Evolutionary conservation across 2,113 vertebrate species (phyloP), one percentile per base, ranked within the genome.

Genomic region (Willisornis vidua): DNA sequence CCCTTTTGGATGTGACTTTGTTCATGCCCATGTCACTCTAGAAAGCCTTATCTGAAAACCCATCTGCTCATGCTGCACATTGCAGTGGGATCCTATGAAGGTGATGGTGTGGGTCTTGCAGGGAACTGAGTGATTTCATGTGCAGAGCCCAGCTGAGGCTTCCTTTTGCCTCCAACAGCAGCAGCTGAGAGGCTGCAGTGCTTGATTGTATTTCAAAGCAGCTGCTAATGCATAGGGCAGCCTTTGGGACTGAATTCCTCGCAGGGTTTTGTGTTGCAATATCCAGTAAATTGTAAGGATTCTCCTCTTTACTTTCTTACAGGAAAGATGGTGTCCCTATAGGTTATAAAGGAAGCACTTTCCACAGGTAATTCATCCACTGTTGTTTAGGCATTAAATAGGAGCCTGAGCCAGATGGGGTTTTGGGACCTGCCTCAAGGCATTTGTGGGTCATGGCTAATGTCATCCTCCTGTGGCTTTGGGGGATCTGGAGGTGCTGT

Each of bases 311-410:
- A 59, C 70, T 97, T 95, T 63, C 8, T 84, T 84, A 13, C 96
- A 99, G 99, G 98, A 99, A 99, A 95, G 99, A 99, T 78, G 99
- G 99, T 2, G 99, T 99, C 61, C 99, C 99, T 1, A 99, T 99
- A 62, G 99, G 99, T 68, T 99, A 97, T 96, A 99, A 99, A 98
- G 99, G 99, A 65, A 99, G 99, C 96, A 99, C 99, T 11, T 99
- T 99, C 95, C 99, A 99, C 97, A 99, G 99, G 99, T 99, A 98
- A 96, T 85, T 67, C 1, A 7, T 63, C 31, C 46, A 5, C 14
- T 54, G 49, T 37, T 63, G 20, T 59, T 54, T 35, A 20, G 48
- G 45, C 8, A 14, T 14, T 43, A 3, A 83, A 14, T 14, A 43
- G 19, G 59, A 33, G 17, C 1, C 22, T 55, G 84, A 63, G 26